phyloP scores from a whole-genome alignment of 2,888 invertebrate genomes.

The Drymonia ruficornis region DNA sequence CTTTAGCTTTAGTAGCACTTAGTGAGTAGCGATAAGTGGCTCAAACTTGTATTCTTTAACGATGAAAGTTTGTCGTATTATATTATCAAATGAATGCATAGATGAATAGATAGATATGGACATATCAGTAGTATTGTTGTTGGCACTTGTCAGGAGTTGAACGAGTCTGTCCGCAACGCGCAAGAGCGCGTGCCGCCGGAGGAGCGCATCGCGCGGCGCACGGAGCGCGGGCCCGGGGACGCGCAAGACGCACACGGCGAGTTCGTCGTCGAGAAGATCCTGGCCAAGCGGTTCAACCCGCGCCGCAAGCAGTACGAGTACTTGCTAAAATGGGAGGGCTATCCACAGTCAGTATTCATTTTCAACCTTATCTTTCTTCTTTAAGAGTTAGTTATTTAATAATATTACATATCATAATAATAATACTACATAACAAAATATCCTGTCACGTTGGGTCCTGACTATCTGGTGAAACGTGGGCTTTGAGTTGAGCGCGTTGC shows the following conservation, averaged over 20 bases:
- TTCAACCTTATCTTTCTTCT: background rate
- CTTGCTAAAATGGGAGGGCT: conserved; percentile 94
- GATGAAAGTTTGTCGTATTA: too few relatives aligned
- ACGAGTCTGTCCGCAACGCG: conserved; percentile 73
- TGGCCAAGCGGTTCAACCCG: conserved; percentile 93
- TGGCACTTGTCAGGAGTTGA: conserved; percentile 45
- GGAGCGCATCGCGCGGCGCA: conserved; percentile 78
- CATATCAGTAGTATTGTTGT: conserved; percentile 1
- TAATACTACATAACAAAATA: too few relatives aligned
- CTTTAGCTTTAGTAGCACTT: too few relatives aligned
- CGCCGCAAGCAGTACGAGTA: conserved; percentile 91
- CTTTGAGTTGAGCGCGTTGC: too few relatives aligned
- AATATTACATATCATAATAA: too few relatives aligned
- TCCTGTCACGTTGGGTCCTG: too few relatives aligned
- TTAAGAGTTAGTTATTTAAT: too few relatives aligned
- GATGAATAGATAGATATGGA: too few relatives aligned
- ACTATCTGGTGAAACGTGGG: too few relatives aligned
- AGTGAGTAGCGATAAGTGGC: too few relatives aligned
- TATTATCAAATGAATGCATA: too few relatives aligned
- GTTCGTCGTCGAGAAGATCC: conserved; percentile 92
- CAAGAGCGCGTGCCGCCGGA: conserved; percentile 79
- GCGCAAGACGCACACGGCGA: conserved; percentile 82
- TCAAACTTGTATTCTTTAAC: too few relatives aligned
- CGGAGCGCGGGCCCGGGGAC: conserved; percentile 50
- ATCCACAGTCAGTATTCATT: conserved; percentile 86